A percentile compares a stretch with the other conserved stretches of the same genome.
These are phyloP conservation scores for Sphecodes monilicornis DNA, from an alignment of 2,888 invertebrate genomes.

Conservation along the genomic window DNA sequence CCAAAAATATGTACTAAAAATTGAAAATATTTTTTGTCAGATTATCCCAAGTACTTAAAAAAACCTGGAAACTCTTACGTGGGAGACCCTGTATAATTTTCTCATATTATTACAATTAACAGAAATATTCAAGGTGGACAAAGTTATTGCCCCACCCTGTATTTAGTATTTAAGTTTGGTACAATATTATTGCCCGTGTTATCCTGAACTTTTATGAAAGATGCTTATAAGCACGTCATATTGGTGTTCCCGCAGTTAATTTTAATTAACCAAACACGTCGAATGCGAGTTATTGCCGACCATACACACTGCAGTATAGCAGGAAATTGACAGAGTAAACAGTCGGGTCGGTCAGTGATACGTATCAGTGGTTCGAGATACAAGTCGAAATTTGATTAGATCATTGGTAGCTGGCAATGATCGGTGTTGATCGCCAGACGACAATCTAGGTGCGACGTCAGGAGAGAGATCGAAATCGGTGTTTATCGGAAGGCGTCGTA, in stretches of 20 bases:
- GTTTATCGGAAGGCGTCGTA: not conserved
- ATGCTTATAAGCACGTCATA: not conserved
- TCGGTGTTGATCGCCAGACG: not conserved
- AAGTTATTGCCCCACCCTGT: too few relatives aligned
- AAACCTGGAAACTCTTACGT: too few relatives aligned
- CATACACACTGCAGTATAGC: not conserved
- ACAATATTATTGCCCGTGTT: not conserved
- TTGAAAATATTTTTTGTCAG: too few relatives aligned
- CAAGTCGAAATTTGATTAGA: not conserved
- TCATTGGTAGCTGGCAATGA: not conserved
- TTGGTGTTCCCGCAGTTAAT: not conserved
- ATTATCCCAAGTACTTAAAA: too few relatives aligned
- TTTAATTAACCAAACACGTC: not conserved
- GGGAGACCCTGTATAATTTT: too few relatives aligned
- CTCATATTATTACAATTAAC: too few relatives aligned
- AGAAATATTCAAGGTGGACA: too few relatives aligned
- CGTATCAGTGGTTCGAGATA: conserved; percentile 14
- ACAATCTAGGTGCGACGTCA: not conserved
- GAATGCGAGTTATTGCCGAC: not conserved
- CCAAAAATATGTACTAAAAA: too few relatives aligned
- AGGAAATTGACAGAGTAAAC: not conserved
- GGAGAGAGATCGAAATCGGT: not conserved
- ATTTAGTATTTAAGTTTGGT: not conserved
- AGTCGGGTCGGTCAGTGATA: conserved; percentile 1
- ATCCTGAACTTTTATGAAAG: not conserved